These are phyloP conservation scores for Callimorpha dominula DNA, from an alignment of 2,888 invertebrate species.

Conservation along the genomic window DNA sequence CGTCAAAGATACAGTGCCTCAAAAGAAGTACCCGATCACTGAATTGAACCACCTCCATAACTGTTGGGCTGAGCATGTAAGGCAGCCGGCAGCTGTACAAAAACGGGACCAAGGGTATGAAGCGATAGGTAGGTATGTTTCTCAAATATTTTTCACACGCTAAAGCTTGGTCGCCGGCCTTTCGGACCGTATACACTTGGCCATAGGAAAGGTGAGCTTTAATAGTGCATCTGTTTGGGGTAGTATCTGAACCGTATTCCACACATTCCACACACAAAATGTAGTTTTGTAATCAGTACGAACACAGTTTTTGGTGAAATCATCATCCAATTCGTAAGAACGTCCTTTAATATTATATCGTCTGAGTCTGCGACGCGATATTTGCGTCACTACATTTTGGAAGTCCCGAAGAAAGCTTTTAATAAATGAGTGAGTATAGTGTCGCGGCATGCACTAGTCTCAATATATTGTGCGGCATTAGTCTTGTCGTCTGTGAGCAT, in stretches of 20 bases:
- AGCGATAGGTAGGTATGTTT: background rate
- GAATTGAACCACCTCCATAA: background rate
- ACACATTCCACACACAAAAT: background rate
- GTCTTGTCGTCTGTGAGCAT: constrained; percentile 56
- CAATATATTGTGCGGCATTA: constrained; percentile 54
- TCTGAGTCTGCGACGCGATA: constrained; percentile 30
- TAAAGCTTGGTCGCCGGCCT: too few relatives aligned
- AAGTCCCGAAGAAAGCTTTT: constrained; percentile 50
- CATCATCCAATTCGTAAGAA: background rate
- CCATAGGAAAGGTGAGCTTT: background rate
- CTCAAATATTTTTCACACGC: background rate
- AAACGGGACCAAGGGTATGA: background rate
- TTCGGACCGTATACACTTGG: background rate
- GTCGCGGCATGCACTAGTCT: constrained; percentile 52
- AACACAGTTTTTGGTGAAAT: background rate
- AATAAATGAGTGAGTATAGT: constrained; percentile 51
- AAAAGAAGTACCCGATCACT: too few relatives aligned
- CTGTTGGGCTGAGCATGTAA: background rate
- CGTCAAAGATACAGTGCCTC: background rate
- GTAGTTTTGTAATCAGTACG: background rate
- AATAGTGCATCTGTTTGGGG: background rate
- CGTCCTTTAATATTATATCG: constrained; percentile 8
- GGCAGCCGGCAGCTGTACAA: background rate
- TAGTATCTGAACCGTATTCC: background rate
- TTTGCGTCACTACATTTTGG: constrained; percentile 29